These are phyloP conservation scores for Sisor rabdophorus DNA, from an alignment of 2,113 vertebrate genomes.

Conservation along the genomic window DNA sequence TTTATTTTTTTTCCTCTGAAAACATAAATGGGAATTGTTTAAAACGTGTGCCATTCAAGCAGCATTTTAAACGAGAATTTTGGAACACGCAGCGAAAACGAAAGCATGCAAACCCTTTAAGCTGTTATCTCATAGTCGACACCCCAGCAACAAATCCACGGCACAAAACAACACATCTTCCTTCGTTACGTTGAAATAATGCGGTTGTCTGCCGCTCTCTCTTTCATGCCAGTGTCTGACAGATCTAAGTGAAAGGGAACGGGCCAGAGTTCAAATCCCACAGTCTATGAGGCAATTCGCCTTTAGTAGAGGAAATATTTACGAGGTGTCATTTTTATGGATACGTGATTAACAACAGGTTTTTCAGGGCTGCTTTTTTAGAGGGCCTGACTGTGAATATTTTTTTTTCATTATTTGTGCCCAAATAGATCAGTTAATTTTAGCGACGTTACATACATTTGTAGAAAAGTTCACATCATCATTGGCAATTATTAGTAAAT, in stretches of 20 bases:
- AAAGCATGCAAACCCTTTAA: too few species aligned
- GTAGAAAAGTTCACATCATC: not conserved
- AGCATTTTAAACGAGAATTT: not conserved
- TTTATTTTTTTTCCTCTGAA: not conserved
- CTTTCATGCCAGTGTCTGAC: conserved; percentile 10
- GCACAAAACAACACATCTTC: not conserved
- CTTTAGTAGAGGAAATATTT: conserved; percentile 58
- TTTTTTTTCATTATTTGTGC: not conserved
- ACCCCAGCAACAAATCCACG: not conserved
- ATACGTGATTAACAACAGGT: conserved; percentile 71
- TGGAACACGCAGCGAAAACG: not conserved
- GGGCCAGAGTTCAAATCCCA: conserved; percentile 60
- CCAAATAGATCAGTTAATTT: not conserved
- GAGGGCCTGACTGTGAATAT: conserved; percentile 55
- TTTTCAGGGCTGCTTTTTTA: conserved; percentile 69
- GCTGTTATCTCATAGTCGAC: not conserved
- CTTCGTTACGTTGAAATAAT: not conserved
- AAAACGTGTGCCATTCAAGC: not conserved
- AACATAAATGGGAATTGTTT: not conserved
- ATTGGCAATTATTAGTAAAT: not conserved
- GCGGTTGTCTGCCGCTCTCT: not conserved
- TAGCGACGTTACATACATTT: not conserved
- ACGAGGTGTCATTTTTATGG: conserved; percentile 77
- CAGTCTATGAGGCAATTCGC: conserved; percentile 55
- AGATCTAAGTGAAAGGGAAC: conserved; percentile 60